These are phyloP conservation scores for Cephus cinctus DNA, from an alignment of 1,140 invertebrate genomes.

Conservation along the genomic window DNA sequence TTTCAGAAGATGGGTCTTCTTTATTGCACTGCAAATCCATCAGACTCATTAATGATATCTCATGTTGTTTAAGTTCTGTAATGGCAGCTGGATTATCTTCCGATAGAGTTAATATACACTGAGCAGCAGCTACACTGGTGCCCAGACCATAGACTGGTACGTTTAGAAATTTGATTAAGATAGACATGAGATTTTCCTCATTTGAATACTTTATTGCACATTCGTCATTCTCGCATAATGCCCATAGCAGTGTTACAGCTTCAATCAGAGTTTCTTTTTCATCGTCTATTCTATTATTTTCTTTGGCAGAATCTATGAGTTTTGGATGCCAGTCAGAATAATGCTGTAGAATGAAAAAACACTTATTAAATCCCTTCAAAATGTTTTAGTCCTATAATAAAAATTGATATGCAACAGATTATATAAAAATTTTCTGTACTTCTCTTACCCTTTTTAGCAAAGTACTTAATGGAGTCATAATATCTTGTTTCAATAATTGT, in stretches of 20 bases:
- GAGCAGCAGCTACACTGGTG: slow-evolving; percentile 60
- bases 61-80: slow-evolving; percentile 52
- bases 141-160: slow-evolving; percentile 60
- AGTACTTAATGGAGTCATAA: slow-evolving; percentile 66
- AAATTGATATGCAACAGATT: no score
- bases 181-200: slow-evolving; percentile 62
- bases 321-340: slow-evolving; percentile 37
- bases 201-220: slow-evolving; percentile 67
- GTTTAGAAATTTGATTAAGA: slow-evolving; percentile 66
- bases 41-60: slow-evolving; percentile 51
- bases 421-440: background rate
- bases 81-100: slow-evolving; percentile 65
- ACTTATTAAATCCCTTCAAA: slow-evolving; percentile 9
- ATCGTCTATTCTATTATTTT: slow-evolving; percentile 55
- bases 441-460: slow-evolving; percentile 62
- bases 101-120: slow-evolving; percentile 66
- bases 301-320: slow-evolving; percentile 22
- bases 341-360: slow-evolving; percentile 25
- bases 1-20: slow-evolving; percentile 45
- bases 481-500: slow-evolving; percentile 66
- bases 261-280: slow-evolving; percentile 68
- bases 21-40: slow-evolving; percentile 38
- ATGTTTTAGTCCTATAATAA: no score
- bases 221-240: slow-evolving; percentile 67
- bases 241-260: slow-evolving; percentile 66